Base-by-base conservation (phyloP, 2,113 vertebrate genomes). In the Dissostichus mawsoni region DNA sequence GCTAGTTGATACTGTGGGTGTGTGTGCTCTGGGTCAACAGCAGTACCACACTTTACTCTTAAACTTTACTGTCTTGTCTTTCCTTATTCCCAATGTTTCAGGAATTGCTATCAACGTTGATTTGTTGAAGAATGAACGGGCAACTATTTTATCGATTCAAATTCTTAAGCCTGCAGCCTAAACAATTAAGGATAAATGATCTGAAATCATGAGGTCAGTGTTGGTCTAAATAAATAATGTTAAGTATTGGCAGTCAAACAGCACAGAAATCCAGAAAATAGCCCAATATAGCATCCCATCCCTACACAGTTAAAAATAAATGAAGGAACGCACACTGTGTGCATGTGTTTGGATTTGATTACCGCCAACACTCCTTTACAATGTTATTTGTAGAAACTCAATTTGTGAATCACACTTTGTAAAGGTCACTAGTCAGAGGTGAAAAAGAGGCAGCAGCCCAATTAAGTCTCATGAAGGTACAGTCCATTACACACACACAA, bases 1-100 rank as follows among this genome's bases (percentile, higher is more conserved):
- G 80, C 69, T 69, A 74, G 81, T 12, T 25, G 81, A 88, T 78
- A 81, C 81, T 0, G n/a, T 25, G 62, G 45, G 20, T 69, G 68
- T 72, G 74, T 87, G 71, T 57, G 69, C 58, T 3, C 36, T 7
- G 29, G 75, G 58, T 74, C 82, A 74, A 41, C 13, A 73, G 76
- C 20, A 67, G 51, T 11, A 11, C 10, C 16, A 44, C 69, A 58
- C 36, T 33, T 18, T 5, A 41, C 78, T 65, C 58, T 50, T 45
- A 63, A 52, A 47, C 36, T 41, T 41, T 14, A 61, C 17, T 12
- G 23, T 29, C 47, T 66, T 41, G 36, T 51, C 17, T 16, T 33
- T 66, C 29, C 29, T 29, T 29, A 29, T 29, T 29, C 29, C 29
- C 29, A 4, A 29, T 29, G 29, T 29, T 29, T 29, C 29, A 29